A percentile compares a stretch with the other conserved stretches of the same genome.
Evolutionary conservation across 64 coral and sea anemone species (phyloP).

Genomic region (Porites lutea): DNA sequence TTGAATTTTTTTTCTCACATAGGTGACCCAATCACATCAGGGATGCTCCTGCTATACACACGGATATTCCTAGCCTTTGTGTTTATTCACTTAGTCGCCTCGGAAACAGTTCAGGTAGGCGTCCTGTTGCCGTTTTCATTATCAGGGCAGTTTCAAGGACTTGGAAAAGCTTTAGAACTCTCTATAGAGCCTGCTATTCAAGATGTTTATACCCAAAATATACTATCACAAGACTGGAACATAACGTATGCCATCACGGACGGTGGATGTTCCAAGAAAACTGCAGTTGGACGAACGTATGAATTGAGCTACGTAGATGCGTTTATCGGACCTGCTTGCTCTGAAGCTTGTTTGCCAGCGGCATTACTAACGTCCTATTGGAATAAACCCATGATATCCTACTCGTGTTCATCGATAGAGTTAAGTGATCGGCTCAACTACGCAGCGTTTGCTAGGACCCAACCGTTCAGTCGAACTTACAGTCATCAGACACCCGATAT

Average conservation of each 20-base stretch:
- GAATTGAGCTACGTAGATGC: conserved; percentile 60
- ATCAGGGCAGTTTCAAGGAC: conserved; percentile 26
- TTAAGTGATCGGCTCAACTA: conserved; percentile 59
- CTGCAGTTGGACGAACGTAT: conserved; percentile 56
- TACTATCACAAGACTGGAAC: conserved; percentile 55
- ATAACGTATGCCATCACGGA: conserved; percentile 73
- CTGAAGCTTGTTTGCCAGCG: conserved; percentile 63
- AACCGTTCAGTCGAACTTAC: conserved; percentile 83
- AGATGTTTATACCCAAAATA: conserved; percentile 37
- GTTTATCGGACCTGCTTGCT: conserved; percentile 87
- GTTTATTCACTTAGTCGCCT: conserved; percentile 6
- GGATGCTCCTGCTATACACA: not conserved
- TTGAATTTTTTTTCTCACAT: too few species aligned
- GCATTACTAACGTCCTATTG: conserved; percentile 67
- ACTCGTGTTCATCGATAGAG: conserved; percentile 76
- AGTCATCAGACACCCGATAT: conserved; percentile 38
- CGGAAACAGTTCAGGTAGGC: conserved; percentile 20
- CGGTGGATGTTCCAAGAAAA: conserved; percentile 69
- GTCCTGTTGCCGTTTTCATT: conserved; percentile 60
- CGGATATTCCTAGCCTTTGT: not conserved
- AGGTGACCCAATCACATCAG: too few species aligned
- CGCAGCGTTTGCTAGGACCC: conserved; percentile 80
- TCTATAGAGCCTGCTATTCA: conserved; percentile 64
- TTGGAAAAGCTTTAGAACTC: conserved; percentile 66
- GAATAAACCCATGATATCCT: conserved; percentile 93